Conservation (phyloP, 2,797 vertebrate species). For the Acestrorhynchus altus region DNA sequence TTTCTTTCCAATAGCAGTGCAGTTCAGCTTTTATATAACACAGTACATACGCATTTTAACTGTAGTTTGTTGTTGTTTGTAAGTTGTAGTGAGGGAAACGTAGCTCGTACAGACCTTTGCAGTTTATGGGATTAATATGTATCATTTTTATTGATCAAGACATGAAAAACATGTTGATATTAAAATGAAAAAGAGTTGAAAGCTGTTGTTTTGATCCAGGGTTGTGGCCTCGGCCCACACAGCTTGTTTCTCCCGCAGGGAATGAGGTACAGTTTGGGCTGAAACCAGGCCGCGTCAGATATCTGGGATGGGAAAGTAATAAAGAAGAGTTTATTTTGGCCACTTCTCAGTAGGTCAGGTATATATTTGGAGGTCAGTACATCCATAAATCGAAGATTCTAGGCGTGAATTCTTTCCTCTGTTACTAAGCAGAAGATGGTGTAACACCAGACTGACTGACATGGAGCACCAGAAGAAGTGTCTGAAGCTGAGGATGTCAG, state of each 20-base stretch:
- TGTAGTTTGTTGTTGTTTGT: too few relatives aligned
- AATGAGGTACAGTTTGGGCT: neutral
- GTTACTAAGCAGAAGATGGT: neutral
- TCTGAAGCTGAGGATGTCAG: neutral
- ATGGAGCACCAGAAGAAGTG: too few relatives aligned
- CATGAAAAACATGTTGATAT: neutral
- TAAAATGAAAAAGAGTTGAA: neutral
- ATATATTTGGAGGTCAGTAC: neutral
- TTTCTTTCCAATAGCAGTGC: too few relatives aligned
- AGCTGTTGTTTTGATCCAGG: neutral
- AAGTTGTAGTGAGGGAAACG: neutral
- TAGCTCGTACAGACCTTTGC: neutral
- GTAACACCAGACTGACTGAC: neutral
- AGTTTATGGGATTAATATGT: neutral
- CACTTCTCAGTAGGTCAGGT: neutral
- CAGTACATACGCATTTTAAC: too few relatives aligned
- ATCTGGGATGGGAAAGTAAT: neutral
- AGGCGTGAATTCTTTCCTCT: neutral
- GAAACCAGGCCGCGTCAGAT: neutral
- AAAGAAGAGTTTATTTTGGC: neutral
- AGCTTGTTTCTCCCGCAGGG: neutral
- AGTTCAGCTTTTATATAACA: too few relatives aligned
- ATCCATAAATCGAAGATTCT: neutral
- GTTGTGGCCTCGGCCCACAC: neutral
- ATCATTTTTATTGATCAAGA: neutral